Conservation (phyloP, 2,888 invertebrate genomes). For the Tetramorium bicarinatum region DNA sequence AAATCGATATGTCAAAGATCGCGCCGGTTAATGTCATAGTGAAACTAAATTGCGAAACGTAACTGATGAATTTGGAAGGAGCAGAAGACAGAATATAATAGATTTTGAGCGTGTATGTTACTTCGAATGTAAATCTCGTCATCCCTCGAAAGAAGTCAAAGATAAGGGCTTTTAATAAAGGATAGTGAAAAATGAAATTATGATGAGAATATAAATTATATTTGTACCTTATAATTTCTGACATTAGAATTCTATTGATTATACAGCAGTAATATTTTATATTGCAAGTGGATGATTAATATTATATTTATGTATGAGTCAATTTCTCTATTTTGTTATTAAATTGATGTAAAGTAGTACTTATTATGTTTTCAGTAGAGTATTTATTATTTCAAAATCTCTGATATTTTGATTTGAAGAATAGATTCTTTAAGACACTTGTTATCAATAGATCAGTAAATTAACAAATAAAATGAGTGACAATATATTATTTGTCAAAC, state of each 20-base stretch:
- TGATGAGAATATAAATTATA: neutral
- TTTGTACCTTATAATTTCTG: neutral
- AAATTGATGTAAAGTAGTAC: no score
- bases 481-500: neutral
- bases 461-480: neutral
- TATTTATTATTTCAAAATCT: neutral
- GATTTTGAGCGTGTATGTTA: neutral
- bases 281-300: neutral
- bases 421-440: neutral
- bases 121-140: neutral
- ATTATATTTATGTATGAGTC: neutral
- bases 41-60: neutral
- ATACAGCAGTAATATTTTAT: neutral
- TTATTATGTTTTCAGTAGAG: neutral
- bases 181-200: neutral
- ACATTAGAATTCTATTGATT: neutral
- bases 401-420: neutral
- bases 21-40: neutral
- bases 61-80: neutral
- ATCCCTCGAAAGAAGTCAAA: neutral
- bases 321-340: neutral
- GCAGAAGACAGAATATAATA: no score
- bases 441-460: neutral
- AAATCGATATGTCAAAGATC: slow-evolving; percentile 61
- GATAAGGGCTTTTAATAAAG: neutral